Percentiles rank a stretch among this genome's conserved stretches.
Evolutionary conservation across 2,888 invertebrate species (phyloP).

Genomic region (Pomacea canaliculata): DNA sequence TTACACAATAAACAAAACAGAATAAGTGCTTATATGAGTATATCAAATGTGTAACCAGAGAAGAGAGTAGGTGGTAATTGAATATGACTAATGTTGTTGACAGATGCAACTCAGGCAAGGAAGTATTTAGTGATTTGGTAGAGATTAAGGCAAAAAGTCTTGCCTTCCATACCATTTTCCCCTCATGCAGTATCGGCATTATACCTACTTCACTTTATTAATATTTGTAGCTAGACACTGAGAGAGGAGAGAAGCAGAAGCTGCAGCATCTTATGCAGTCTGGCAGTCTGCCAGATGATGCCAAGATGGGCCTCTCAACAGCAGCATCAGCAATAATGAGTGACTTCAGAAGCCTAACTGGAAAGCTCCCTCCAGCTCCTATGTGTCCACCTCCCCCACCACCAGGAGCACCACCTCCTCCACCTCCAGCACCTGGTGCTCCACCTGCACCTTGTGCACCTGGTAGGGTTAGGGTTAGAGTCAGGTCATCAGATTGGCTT

Average conservation of each 20-base stretch:
- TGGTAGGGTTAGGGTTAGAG: slow-evolving; percentile 16
- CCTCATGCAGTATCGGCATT: no score
- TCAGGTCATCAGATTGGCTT: no score
- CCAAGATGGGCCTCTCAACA: slow-evolving; percentile 76
- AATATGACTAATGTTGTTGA: no score
- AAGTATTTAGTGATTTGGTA: no score
- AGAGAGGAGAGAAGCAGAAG: slow-evolving; percentile 78
- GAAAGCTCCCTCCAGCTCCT: slow-evolving; percentile 34
- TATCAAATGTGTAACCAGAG: no score
- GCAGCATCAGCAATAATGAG: slow-evolving; percentile 42
- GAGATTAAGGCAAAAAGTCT: no score
- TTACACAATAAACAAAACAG: no score
- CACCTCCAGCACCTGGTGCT: slow-evolving; percentile 54
- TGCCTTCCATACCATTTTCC: no score
- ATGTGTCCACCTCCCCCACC: slow-evolving; percentile 55
- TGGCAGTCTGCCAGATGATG: slow-evolving; percentile 93
- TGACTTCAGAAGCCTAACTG: slow-evolving; percentile 34
- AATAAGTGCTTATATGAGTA: no score
- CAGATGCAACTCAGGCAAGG: no score
- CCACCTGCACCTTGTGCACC: slow-evolving; percentile 33
- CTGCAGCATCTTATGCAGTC: slow-evolving; percentile 89
- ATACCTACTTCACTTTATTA: neutral
- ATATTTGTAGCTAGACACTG: slow-evolving; percentile 61
- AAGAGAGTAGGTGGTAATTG: no score
- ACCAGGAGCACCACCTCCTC: slow-evolving; percentile 45